Evolutionary conservation across 23 tunicate genomes (phyloP).

Genomic region (Phallusia fumigata): DNA sequence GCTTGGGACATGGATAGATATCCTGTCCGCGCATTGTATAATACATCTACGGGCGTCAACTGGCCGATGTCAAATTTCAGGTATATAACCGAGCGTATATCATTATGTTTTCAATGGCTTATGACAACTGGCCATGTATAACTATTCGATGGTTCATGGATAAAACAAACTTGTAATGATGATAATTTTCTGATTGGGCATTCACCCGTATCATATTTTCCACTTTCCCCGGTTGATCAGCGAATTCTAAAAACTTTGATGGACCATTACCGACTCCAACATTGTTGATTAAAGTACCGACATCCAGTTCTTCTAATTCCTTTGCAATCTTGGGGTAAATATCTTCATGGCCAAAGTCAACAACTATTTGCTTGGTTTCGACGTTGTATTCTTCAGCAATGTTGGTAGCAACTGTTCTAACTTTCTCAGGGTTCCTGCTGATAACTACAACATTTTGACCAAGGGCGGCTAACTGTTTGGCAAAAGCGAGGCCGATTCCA

Average conservation of each 20-base stretch:
- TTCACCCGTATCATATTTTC: constrained; percentile 53
- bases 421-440: constrained; percentile 68
- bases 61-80: too few relatives aligned
- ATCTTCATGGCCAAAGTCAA: constrained; percentile 60
- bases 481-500: constrained; percentile 82
- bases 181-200: constrained; percentile 27
- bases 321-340: constrained; percentile 54
- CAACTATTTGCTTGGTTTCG: constrained; percentile 55
- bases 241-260: constrained; percentile 51
- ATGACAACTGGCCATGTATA: too few relatives aligned
- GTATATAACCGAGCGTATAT: too few relatives aligned
- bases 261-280: constrained; percentile 53
- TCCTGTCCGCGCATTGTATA: too few relatives aligned
- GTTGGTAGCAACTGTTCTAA: constrained; percentile 38
- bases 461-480: constrained; percentile 50
- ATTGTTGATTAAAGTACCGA: constrained; percentile 75
- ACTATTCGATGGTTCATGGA: too few relatives aligned
- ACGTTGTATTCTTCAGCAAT: constrained; percentile 51
- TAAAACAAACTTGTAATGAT: too few relatives aligned
- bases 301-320: constrained; percentile 52
- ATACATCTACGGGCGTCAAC: too few relatives aligned
- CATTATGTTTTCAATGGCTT: too few relatives aligned
- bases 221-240: constrained; percentile 30
- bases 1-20: too few relatives aligned
- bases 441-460: constrained; percentile 88